Percentiles rank a stretch among this genome's conserved stretches.
phyloP scores from a whole-genome alignment of 1,140 invertebrate genomes.

The Ylistrum balloti region DNA sequence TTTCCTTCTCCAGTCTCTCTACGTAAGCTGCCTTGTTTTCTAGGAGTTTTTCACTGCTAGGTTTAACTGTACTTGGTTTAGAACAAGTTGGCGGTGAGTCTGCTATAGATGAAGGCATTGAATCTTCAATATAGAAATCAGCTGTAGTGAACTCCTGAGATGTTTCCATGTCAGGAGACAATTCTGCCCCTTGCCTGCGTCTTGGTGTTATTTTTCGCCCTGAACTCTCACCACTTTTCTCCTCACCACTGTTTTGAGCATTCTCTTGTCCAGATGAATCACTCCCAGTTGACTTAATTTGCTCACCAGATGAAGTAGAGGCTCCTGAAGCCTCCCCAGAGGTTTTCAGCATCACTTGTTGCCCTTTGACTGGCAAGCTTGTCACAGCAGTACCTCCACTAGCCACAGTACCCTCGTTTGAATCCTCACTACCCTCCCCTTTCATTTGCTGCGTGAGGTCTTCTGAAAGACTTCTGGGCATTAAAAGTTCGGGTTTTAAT shows the following conservation, averaged over 20 bases:
- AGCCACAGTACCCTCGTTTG: constrained; percentile 41
- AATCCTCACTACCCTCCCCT: constrained; percentile 46
- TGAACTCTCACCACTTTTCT: constrained; percentile 56
- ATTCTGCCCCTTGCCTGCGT: constrained; percentile 54
- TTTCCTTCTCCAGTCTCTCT: constrained; percentile 53
- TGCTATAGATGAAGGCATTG: constrained; percentile 83
- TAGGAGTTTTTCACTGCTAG: constrained; percentile 31
- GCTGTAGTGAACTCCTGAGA: constrained; percentile 88
- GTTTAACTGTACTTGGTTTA: constrained; percentile 47
- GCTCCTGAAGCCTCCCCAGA: constrained; percentile 53
- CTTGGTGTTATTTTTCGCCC: constrained; percentile 46
- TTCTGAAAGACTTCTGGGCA: constrained; percentile 75
- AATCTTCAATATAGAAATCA: constrained; percentile 94
- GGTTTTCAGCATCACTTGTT: constrained; percentile 45
- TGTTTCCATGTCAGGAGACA: constrained; percentile 74
- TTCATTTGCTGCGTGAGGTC: constrained; percentile 70
- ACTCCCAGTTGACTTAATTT: constrained; percentile 68
- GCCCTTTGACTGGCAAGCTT: constrained; percentile 42
- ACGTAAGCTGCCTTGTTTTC: constrained; percentile 58
- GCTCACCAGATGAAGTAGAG: constrained; percentile 65
- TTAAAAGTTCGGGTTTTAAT: constrained; percentile 65
- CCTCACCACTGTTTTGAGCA: constrained; percentile 44
- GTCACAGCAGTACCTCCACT: background rate
- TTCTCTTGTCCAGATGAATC: constrained; percentile 57
- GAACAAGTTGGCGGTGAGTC: constrained; percentile 73